phyloP scores from a whole-genome alignment of 2,797 vertebrate species.

The Jordanella pulchra region DNA sequence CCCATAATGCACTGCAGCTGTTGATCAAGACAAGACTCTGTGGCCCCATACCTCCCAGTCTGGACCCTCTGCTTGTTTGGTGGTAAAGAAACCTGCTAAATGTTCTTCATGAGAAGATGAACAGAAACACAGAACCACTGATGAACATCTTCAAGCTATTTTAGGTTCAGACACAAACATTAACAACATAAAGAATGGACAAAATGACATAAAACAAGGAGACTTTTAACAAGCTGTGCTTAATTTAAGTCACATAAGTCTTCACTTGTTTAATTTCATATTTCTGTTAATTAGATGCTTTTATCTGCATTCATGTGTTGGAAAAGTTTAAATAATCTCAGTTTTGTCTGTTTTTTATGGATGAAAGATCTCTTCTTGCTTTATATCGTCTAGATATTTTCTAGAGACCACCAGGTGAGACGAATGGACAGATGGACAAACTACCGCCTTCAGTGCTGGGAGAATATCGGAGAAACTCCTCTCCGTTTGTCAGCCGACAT shows the following conservation, averaged over 20 bases:
- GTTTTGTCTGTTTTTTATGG: not conserved
- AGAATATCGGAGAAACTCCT: conserved; percentile 33
- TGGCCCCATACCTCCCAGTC: too few relatives aligned
- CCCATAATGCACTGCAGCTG: not conserved
- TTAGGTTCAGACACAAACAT: too few relatives aligned
- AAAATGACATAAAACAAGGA: not conserved
- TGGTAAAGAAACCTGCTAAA: not conserved
- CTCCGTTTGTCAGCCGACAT: conserved; percentile 57
- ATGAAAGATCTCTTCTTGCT: conserved; percentile 43
- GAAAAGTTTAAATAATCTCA: too few relatives aligned
- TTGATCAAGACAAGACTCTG: not conserved
- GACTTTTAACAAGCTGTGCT: not conserved
- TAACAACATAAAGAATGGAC: too few relatives aligned
- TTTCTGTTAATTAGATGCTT: not conserved
- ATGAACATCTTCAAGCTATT: not conserved
- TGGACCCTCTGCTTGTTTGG: too few relatives aligned
- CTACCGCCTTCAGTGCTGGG: conserved; percentile 27
- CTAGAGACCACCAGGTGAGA: conserved; percentile 39
- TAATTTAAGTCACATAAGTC: not conserved
- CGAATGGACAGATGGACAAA: conserved; percentile 38
- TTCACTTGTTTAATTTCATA: too few relatives aligned
- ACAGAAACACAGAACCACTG: not conserved
- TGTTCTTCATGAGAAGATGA: not conserved
- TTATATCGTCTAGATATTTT: conserved; percentile 29
- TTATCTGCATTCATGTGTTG: not conserved